Evolutionary conservation across 2,113 vertebrate species (phyloP), one percentile per base, ranked within the genome.

Genomic region (Pygoscelis antarcticus): DNA sequence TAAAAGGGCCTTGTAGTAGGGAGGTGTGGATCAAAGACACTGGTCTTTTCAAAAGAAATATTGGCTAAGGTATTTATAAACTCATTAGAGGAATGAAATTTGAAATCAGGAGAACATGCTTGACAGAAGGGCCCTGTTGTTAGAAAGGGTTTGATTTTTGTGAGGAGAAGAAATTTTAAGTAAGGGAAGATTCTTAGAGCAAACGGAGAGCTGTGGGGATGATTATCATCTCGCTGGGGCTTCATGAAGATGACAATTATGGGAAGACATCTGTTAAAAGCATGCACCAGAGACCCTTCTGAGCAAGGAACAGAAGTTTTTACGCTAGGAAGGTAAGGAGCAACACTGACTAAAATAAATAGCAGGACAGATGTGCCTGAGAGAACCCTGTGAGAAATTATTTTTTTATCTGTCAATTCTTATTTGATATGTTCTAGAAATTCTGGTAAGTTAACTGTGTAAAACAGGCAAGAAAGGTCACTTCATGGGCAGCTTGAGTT

Each of bases 261-360:
- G 1, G 55, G 77, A 82, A 94, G 80, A 89, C 93, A 96, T 91
- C 91, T 96, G 94, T 54, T 89, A 55, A 72, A 46, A 94, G n/a
- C 70, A 47, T 44, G 74, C 83, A 91, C 46, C 51, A 76, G 93
- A 93, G 89, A 75, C 80, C 60, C 72, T 47, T 52, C 42, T 64
- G 74, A 87, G 65, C 57, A 75, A 78, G 77, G 74, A 93, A 87
- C 69, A 95, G 83, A 83, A 81, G 57, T 68, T 92, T 68, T 69
- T 80, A 68, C 5, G 10, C 72, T 70, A 16, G 54, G 36, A 54
- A 34, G 36, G 58, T 57, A 75, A 68, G 81, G 57, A 95, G 14
- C 20, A 55, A 25, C 21, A 13, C 18, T 36, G 61, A 68, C 26
- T 7, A 40, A 84, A 87, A 83, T 83, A 77, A 96, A 64, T 55